phyloP scores from a whole-genome alignment of 2,113 vertebrate species.

The Macaca fascicularis region DNA sequence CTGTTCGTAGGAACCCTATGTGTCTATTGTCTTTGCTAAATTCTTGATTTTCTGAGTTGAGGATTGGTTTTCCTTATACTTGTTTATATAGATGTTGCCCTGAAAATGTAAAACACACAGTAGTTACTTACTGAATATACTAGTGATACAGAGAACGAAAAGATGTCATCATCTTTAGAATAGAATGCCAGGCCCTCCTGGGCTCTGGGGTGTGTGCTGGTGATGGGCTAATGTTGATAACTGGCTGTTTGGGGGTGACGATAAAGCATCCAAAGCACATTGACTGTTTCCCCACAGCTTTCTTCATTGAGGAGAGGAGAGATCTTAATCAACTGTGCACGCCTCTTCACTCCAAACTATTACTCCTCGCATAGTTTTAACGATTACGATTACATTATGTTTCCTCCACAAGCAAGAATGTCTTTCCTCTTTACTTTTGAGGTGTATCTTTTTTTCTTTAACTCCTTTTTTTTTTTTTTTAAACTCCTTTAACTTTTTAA shows the following conservation, averaged over 20 bases:
- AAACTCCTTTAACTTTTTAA: not conserved
- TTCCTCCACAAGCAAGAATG: accelerated
- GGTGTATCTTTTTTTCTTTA: not conserved
- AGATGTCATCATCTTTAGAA: not conserved
- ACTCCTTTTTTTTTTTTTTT: no score
- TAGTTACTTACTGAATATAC: not conserved
- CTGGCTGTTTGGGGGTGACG: conserved; percentile 16
- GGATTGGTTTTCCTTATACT: not conserved
- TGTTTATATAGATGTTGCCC: not conserved
- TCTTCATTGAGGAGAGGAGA: conserved; percentile 76
- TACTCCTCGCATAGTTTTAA: not conserved
- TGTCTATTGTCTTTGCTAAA: not conserved
- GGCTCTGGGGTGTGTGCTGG: not conserved
- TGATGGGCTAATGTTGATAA: conserved; percentile 60
- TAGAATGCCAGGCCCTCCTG: not conserved
- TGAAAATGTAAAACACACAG: not conserved
- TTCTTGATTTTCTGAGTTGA: not conserved
- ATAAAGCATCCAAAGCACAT: accelerated
- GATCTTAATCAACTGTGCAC: accelerated
- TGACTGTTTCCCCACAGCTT: not conserved
- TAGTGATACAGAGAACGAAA: not conserved
- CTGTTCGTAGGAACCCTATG: not conserved
- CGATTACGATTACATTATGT: no score
- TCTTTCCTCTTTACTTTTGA: not conserved
- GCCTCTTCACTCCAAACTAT: not conserved